Evolutionary conservation across 2,113 vertebrate genomes (phyloP), one percentile per base, ranked within the genome.

Genomic region (zebrafish (Danio rerio)): DNA sequence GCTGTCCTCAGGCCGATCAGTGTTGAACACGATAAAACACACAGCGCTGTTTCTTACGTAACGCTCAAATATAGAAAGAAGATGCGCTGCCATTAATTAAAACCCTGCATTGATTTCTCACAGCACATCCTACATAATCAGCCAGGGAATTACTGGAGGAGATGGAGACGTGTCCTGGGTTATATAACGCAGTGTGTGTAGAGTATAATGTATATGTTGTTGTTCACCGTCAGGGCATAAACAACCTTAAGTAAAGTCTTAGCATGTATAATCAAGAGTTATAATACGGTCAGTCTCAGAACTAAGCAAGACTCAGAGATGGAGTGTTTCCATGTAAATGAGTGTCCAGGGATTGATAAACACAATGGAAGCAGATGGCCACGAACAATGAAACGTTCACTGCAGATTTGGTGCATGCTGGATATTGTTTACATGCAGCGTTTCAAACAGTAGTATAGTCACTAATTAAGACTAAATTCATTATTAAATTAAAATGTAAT

Each of bases 31-130:
- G 49, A 58, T 52, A 16, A 11, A 58, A 12, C 50, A 18, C 3
- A 52, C 18, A 20, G 43, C 56, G 3, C n/a, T 12, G 3, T 42
- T 5, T 81, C 31, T 81, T 81, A 40, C 53, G 47, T 40, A 81
- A 58, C 65, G 50, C 20, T 42, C 18, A 61, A 2, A 49, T 6
- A 21, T 16, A 21, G 18, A 31, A 31, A 31, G n/a, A 2, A 62
- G 55, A 21, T 49, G 13, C 16, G 74, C 20, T 62, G 18, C 56
- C 56, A 16, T 31, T 56, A 77, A 76, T 76, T 76, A 76, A 58
- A 76, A 42, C 55, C 15, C 56, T 49, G 74, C 43, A 11, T 62
- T 62, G 74, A 62, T 62, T 77, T 77, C 58, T 62, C 5, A 21
- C 74, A 45, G 0, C 69, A 59, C 53, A 20, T 75, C 53, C 72